phyloP scores from a whole-genome alignment of 2,888 invertebrate species.

The Dascillus cervinus region DNA sequence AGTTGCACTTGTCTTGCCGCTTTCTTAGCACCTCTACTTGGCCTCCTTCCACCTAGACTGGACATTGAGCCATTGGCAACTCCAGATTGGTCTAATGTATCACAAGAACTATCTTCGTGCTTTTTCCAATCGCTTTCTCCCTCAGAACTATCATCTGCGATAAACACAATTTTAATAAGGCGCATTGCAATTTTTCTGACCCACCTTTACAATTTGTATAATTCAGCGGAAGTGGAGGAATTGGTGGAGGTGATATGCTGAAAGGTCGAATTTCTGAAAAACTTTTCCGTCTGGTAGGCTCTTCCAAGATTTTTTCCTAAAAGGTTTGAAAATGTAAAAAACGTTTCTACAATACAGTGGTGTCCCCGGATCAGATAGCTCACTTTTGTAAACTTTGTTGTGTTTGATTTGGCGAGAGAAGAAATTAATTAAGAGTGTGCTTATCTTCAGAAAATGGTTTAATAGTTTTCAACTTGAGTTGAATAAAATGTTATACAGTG shows the following conservation, averaged over 20 bases:
- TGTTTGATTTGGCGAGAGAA: no score
- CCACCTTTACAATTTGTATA: no score
- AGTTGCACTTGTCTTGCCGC: slow-evolving; percentile 60
- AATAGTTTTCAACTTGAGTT: no score
- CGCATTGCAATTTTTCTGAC: no score
- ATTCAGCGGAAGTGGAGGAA: slow-evolving; percentile 58
- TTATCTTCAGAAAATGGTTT: no score
- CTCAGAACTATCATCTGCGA: slow-evolving; percentile 48
- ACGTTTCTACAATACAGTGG: no score
- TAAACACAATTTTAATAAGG: slow-evolving; percentile 1
- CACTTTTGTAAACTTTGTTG: no score
- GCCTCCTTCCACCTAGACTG: slow-evolving; percentile 35
- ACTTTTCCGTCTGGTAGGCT: slow-evolving; percentile 33
- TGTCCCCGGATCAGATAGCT: no score
- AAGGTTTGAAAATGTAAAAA: no score
- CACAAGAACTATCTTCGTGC: slow-evolving; percentile 34
- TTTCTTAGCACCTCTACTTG: slow-evolving; percentile 34
- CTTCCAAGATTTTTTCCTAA: slow-evolving; percentile 28
- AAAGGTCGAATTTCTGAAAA: slow-evolving; percentile 29
- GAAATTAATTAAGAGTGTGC: no score
- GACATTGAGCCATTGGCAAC: slow-evolving; percentile 41
- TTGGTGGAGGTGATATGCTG: slow-evolving; percentile 58
- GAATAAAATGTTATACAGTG: no score
- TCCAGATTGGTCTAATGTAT: slow-evolving; percentile 43
- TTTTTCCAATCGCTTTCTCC: slow-evolving; percentile 37